Base-by-base conservation (phyloP, 2,113 vertebrate genomes). In the Thymallus thymallus region DNA sequence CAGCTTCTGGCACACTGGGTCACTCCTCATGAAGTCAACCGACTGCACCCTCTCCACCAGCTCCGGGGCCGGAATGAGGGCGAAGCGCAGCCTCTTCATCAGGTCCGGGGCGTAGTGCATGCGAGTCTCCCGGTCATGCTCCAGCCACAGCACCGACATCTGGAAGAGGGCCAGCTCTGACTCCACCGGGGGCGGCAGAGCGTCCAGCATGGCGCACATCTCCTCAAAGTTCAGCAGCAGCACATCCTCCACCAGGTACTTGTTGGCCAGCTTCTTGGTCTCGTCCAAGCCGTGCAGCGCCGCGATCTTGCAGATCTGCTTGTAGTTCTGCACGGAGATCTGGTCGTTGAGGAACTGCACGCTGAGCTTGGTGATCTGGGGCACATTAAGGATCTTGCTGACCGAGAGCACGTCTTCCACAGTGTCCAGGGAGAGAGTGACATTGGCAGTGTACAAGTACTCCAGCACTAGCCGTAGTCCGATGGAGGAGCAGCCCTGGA, bases 261-360 rank as follows among this genome's bases (percentile, higher is more conserved):
- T 98, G 95, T 99, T 99, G 93, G 97, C 97, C 92, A 99, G 96
- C 91, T 99, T 99, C 94, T 98, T 98, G 93, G 98, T 99, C 91
- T 99, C 98, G 74, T 99, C 98, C 88, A 99, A 95, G 88, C 97
- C 96, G 82, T 99, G 97, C 76, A 98, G 93, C 7, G 98, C 98
- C 1, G 98, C 97, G 76, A 99, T 98, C 94, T 98, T 98, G 93
- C 97, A 99, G 93, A 99, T 97, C 93, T 98, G 97, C 94, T 99
- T 98, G 94, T 99, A 99, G 95, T 99, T 99, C 93, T 99, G 97
- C 90, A 99, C 97, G 13, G 98, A 99, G 89, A 99, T 99, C 94
- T 99, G 98, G 91, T 99, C 98, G 84, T 99, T 99, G 91, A 99
- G 97, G 89, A 99, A 99, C 96, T 99, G 98, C 88, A 98, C 96